phyloP scores from a whole-genome alignment of 2,113 vertebrate species.

The Vidua macroura region DNA sequence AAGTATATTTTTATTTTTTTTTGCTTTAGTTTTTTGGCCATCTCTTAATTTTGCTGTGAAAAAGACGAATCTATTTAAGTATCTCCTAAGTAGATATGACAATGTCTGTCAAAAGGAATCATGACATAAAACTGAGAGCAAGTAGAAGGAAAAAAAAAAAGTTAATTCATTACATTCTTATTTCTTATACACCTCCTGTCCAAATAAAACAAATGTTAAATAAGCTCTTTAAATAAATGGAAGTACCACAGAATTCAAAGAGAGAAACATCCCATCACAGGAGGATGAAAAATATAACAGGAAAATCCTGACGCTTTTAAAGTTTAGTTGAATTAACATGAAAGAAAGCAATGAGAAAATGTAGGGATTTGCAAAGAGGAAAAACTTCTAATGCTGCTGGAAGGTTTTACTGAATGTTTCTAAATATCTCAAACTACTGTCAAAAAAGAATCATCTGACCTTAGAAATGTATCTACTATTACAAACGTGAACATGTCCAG shows the following conservation, averaged over 20 bases:
- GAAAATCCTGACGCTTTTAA: not conserved
- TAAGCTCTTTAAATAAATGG: not conserved
- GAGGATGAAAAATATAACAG: conserved; percentile 5
- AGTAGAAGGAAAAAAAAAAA: not conserved
- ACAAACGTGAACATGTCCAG: not conserved
- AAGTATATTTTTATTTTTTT: not conserved
- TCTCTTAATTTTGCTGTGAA: not conserved
- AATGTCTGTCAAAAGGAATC: not conserved
- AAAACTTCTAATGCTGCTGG: not conserved
- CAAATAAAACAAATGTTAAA: not conserved
- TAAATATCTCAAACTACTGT: not conserved
- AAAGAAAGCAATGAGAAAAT: not conserved
- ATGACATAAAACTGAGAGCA: not conserved
- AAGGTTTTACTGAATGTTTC: not conserved
- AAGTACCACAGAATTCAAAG: conserved; percentile 5
- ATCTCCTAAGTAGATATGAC: not conserved
- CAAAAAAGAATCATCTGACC: not conserved
- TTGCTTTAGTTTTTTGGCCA: not conserved
- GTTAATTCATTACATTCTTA: not conserved
- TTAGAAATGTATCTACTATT: not conserved
- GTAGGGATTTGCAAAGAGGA: not conserved
- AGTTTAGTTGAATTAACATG: not conserved
- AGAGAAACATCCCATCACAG: conserved; percentile 35
- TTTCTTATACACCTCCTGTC: not conserved
- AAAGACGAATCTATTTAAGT: not conserved